Evolutionary conservation across 2,113 vertebrate species (phyloP).

Genomic region (Nansenia antarctica): DNA sequence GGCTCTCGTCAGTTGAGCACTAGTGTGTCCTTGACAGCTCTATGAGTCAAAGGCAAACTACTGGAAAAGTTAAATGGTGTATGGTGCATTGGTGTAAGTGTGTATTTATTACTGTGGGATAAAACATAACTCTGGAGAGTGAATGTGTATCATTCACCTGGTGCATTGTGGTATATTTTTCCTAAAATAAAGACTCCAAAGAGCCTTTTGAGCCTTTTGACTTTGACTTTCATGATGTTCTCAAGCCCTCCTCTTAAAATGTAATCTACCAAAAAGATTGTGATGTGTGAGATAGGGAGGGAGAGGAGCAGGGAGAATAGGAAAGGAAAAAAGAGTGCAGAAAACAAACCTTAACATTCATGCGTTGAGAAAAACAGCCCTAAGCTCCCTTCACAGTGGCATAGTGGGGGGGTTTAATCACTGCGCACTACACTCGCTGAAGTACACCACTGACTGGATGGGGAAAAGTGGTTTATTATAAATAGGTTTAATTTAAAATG

Average conservation of each 20-base stretch:
- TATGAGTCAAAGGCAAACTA: slow-evolving; percentile 22
- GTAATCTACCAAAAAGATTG: slow-evolving; percentile 20
- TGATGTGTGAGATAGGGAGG: no score
- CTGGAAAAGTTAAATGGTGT: slow-evolving; percentile 17
- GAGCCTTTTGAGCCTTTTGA: neutral
- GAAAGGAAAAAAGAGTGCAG: neutral
- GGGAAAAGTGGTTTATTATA: no score
- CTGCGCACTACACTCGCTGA: slow-evolving; percentile 5
- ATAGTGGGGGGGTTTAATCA: slow-evolving; percentile 24
- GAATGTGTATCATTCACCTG: slow-evolving; percentile 3
- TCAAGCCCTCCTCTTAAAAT: slow-evolving; percentile 18
- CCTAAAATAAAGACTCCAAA: neutral
- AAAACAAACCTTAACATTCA: neutral
- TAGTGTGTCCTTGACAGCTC: slow-evolving; percentile 22
- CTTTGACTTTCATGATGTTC: slow-evolving; percentile 5
- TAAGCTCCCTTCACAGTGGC: slow-evolving; percentile 8
- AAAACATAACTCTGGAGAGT: no score
- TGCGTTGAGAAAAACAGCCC: slow-evolving; percentile 14
- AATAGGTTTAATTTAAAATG: no score
- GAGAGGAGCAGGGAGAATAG: neutral
- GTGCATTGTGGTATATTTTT: slow-evolving; percentile 1
- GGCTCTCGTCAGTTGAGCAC: slow-evolving; percentile 26
- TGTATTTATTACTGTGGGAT: no score
- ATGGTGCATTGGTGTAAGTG: no score
- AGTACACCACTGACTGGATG: slow-evolving; percentile 7